These are phyloP conservation scores for Adoxophyes honmai DNA, from an alignment of 1,140 invertebrate genomes.

Conservation along the genomic window DNA sequence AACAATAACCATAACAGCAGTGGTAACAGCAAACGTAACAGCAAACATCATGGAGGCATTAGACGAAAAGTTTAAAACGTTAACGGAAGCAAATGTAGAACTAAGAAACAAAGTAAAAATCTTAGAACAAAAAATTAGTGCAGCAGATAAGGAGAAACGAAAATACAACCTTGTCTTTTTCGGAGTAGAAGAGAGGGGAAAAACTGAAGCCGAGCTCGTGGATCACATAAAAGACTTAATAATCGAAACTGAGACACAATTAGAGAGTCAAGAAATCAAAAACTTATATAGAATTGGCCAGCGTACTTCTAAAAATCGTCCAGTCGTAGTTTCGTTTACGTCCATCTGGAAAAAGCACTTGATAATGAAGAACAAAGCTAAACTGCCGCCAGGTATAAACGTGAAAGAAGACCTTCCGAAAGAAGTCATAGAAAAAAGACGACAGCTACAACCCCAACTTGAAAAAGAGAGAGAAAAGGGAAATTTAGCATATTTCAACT, in stretches of 20 bases:
- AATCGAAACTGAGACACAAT: slow-evolving; percentile 18
- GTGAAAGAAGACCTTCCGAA: slow-evolving; percentile 26
- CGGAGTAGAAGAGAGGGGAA: slow-evolving; percentile 29
- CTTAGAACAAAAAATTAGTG: slow-evolving; percentile 26
- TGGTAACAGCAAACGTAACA: too few relatives aligned
- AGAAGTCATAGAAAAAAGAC: slow-evolving; percentile 22
- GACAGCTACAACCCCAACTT: slow-evolving; percentile 19
- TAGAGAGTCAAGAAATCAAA: slow-evolving; percentile 29
- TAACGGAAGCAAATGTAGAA: slow-evolving; percentile 28
- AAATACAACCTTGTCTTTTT: slow-evolving; percentile 36
- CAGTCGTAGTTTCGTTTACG: slow-evolving; percentile 26
- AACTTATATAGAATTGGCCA: slow-evolving; percentile 29
- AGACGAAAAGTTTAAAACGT: slow-evolving; percentile 26
- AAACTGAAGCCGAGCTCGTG: slow-evolving; percentile 26
- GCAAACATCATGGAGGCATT: slow-evolving; percentile 26
- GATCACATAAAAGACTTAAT: slow-evolving; percentile 29
- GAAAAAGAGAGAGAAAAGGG: slow-evolving; percentile 26
- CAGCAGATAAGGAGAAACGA: slow-evolving; percentile 28
- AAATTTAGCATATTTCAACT: slow-evolving; percentile 28
- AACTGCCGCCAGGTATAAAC: slow-evolving; percentile 20
- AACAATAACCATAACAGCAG: slow-evolving; percentile 23
- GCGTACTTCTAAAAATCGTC: slow-evolving; percentile 23
- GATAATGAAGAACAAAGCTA: slow-evolving; percentile 25
- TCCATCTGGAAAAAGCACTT: slow-evolving; percentile 32
- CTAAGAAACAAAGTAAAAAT: slow-evolving; percentile 29